These are phyloP conservation scores for Lottia scabra DNA, from an alignment of 2,888 invertebrate species.

Conservation along the genomic window DNA sequence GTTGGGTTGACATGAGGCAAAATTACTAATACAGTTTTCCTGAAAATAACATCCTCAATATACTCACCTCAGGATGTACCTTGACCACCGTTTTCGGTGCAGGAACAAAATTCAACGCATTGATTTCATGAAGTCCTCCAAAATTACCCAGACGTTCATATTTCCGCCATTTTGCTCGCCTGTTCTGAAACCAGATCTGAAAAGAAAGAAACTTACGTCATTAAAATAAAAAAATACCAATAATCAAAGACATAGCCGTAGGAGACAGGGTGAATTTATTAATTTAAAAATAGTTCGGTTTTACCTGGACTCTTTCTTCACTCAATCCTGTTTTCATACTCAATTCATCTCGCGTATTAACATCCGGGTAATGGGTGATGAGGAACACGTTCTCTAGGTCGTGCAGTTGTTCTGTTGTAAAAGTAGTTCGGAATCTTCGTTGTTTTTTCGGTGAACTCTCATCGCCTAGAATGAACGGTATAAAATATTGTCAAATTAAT, in stretches of 20 bases:
- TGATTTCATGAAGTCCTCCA: constrained; percentile 58
- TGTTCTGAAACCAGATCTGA: constrained; percentile 64
- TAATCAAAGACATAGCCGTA: too few species aligned
- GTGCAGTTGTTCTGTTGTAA: constrained; percentile 57
- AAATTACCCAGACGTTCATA: constrained; percentile 62
- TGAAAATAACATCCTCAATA: background rate
- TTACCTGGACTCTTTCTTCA: constrained; percentile 61
- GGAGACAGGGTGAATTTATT: too few species aligned
- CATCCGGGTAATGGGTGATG: constrained; percentile 63
- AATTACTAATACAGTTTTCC: too few species aligned
- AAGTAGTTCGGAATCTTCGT: constrained; percentile 58
- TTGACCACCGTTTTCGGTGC: constrained; percentile 47
- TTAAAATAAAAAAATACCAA: too few species aligned
- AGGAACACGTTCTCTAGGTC: constrained; percentile 58
- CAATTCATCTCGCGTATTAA: constrained; percentile 55
- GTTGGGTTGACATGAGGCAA: too few species aligned
- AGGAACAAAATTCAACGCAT: constrained; percentile 54
- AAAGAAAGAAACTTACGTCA: too few species aligned
- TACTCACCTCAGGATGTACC: constrained; percentile 30
- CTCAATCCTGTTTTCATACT: constrained; percentile 55
- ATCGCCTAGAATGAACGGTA: background rate
- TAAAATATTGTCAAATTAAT: too few species aligned
- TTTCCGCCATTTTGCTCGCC: constrained; percentile 63
- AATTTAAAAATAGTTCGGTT: too few species aligned
- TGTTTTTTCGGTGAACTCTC: constrained; percentile 33